These are phyloP conservation scores for Leucozona laternaria DNA, from an alignment of 2,888 invertebrate species.

Conservation along the genomic window DNA sequence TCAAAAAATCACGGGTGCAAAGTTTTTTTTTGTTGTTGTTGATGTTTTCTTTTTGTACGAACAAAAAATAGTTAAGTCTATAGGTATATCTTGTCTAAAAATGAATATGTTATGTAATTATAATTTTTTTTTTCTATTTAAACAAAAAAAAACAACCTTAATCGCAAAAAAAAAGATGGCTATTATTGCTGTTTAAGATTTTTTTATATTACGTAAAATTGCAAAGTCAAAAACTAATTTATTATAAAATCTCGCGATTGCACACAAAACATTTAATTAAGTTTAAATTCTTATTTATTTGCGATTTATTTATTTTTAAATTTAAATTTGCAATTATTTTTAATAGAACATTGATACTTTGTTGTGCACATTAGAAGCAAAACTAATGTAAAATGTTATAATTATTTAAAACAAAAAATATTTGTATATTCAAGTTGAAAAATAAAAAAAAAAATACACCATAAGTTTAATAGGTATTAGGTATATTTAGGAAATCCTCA, in stretches of 20 bases:
- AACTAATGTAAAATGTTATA: conserved; percentile 35
- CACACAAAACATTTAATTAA: conserved; percentile 52
- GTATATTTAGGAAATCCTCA: background rate
- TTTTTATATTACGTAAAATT: conserved; percentile 29
- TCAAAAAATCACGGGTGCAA: conserved; percentile 55
- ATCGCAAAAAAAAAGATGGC: conserved; percentile 5
- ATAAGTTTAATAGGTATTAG: background rate
- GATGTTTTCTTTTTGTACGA: background rate
- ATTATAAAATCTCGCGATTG: conserved; percentile 34
- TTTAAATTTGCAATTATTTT: conserved; percentile 3
- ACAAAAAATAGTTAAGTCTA: conserved; percentile 20
- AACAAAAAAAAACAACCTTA: conserved; percentile 33
- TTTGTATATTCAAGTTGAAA: background rate
- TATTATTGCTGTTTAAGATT: conserved; percentile 19
- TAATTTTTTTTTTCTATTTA: background rate
- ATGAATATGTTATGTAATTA: background rate
- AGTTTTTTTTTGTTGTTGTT: conserved; percentile 11
- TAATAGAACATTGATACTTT: conserved; percentile 40
- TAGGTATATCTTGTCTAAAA: background rate
- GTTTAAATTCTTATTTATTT: background rate
- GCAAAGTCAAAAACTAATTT: conserved; percentile 32
- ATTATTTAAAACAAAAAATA: background rate
- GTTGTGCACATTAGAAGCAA: conserved; percentile 60
- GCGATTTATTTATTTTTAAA: background rate
- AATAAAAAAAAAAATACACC: background rate